Base-by-base conservation (phyloP, 2,113 vertebrate genomes). In the Microtus richardsoni region DNA sequence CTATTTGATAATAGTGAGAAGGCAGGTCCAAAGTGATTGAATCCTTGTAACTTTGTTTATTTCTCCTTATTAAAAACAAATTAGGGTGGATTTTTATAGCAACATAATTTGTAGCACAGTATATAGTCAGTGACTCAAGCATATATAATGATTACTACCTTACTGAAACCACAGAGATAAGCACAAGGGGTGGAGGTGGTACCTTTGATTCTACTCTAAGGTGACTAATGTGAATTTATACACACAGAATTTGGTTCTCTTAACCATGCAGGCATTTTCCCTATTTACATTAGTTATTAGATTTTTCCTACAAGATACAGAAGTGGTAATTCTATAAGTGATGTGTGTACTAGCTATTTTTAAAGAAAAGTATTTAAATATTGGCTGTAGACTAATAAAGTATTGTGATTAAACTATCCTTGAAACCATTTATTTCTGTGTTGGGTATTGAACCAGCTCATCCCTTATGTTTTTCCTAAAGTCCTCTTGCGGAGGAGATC, bases 1-100 rank as follows among this genome's bases (percentile, higher is more conserved):
- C 33, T 24, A n/a, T 36, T 54, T 80, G 78, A 52, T 80, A 54
- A 52, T 6, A 79, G 77, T 54, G 19, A 54, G 52, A 21, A n/a
- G 17, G 22, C 16, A 52, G 49, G 77, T 36, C 49, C 52, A 80
- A 33, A 24, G 78, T 58, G 49, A 80, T 36, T 66, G 2, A 22
- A 78, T 68, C 1, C 17, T 62, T 28, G 47, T 41, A 74, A 28
- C 49, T 86, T 86, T 95, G 74, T 62, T 39, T 3, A 71, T 71
- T 74, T 19, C 3, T 58, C 19, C 17, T 79, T 74, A 74, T 84
- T 90, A 68, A 49, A 68, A 47, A 52, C 68, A 79, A 95, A 93
- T 70, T 49, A 91, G 22, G 7, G 3, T 77, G 3, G 71, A 22
- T 96, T 95, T 95, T 94, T 10, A 89, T 30, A 58, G 62, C 58